Conservation (phyloP, 2,888 invertebrate genomes). For the Erebia ligea region DNA sequence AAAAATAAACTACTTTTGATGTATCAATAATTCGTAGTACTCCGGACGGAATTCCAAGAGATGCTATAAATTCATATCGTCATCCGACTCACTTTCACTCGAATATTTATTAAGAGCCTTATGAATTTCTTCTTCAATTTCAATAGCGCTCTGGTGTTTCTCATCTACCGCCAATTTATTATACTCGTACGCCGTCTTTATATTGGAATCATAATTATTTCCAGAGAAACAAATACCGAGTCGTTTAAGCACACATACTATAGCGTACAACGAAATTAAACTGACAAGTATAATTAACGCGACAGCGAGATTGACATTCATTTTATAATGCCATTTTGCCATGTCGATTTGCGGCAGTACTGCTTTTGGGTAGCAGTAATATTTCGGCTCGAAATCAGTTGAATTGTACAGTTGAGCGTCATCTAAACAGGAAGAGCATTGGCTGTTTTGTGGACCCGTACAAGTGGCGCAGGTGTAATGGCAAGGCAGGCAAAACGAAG, state of each 20-base stretch:
- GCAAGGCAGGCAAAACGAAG: conserved; percentile 84
- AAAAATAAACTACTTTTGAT: conserved; percentile 47
- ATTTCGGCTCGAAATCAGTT: conserved; percentile 67
- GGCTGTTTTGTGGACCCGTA: conserved; percentile 86
- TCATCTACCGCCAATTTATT: conserved; percentile 72
- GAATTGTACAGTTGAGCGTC: conserved; percentile 83
- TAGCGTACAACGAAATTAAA: conserved; percentile 56
- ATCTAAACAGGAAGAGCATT: conserved; percentile 86
- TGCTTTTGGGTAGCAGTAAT: conserved; percentile 78
- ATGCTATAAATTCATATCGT: conserved; percentile 71
- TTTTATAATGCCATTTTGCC: conserved; percentile 73
- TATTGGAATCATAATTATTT: conserved; percentile 63
- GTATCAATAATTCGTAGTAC: conserved; percentile 62
- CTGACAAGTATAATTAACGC: conserved; percentile 57
- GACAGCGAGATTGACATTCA: conserved; percentile 69
- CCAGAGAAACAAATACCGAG: conserved; percentile 52
- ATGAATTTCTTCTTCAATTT: conserved; percentile 73
- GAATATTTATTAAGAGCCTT: conserved; percentile 64
- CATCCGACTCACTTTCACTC: conserved; percentile 73
- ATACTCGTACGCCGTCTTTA: conserved; percentile 58
- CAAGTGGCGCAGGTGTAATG: conserved; percentile 90
- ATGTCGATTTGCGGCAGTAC: conserved; percentile 70
- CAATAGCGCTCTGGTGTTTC: conserved; percentile 65
- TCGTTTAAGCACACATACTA: conserved; percentile 57
- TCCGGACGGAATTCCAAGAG: conserved; percentile 55